Evolutionary conservation across 2,888 invertebrate species (phyloP).

Genomic region (Cheilosia pagana): DNA sequence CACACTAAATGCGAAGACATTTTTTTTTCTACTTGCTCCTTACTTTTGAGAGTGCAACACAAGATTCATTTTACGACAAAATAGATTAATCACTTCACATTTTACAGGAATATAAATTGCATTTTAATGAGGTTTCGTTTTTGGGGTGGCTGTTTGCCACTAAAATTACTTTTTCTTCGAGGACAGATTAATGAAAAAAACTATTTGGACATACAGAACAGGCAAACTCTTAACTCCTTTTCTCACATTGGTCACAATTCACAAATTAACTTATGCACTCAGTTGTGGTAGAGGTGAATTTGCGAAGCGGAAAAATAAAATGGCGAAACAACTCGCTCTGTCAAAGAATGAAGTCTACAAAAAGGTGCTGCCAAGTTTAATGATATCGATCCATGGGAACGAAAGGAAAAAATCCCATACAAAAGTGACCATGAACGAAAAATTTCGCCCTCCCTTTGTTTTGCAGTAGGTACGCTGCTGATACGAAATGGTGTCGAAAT

Average conservation of each 20-base stretch:
- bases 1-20: constrained; percentile 77
- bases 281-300: constrained; percentile 54
- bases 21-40: constrained; percentile 70
- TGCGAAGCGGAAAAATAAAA: constrained; percentile 56
- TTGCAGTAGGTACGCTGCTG: too few species aligned
- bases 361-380: too few species aligned
- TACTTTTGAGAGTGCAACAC: constrained; percentile 50
- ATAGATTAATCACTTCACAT: constrained; percentile 57
- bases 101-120: constrained; percentile 51
- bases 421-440: too few species aligned
- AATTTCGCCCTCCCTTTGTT: too few species aligned
- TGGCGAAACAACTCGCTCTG: constrained; percentile 44
- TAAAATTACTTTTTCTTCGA: constrained; percentile 28
- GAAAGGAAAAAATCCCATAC: too few species aligned
- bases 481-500: too few species aligned
- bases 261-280: constrained; percentile 53
- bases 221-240: constrained; percentile 64
- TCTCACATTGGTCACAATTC: constrained; percentile 56
- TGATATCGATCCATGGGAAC: too few species aligned
- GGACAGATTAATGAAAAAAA: constrained; percentile 54
- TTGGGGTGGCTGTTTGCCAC: constrained; percentile 18
- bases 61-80: constrained; percentile 31
- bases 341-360: too few species aligned
- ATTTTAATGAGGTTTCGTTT: constrained; percentile 46
- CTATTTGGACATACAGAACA: constrained; percentile 61